These are phyloP conservation scores for Notarius quadriscutis DNA, from an alignment of 2,113 vertebrate species.

Conservation along the genomic window DNA sequence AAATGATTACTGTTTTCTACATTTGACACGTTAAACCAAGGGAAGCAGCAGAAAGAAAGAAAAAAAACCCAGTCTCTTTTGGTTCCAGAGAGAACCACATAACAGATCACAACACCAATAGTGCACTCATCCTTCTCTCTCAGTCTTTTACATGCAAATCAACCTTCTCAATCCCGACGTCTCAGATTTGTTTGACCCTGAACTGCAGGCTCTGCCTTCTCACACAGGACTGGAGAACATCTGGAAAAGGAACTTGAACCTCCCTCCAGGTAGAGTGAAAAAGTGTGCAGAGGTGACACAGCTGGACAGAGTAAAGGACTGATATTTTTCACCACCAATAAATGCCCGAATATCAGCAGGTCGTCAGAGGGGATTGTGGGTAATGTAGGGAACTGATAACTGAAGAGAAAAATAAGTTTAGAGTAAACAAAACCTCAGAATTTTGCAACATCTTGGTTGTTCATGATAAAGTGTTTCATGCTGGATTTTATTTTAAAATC, in stretches of 20 bases:
- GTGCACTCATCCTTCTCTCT: background rate
- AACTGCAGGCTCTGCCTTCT: background rate
- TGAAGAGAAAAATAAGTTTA: too few species aligned
- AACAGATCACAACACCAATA: background rate
- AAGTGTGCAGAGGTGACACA: too few species aligned
- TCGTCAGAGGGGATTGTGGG: too few species aligned
- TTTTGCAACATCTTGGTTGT: background rate
- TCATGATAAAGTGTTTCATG: background rate
- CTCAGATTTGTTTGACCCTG: background rate
- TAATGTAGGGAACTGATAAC: too few species aligned
- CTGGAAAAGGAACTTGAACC: background rate
- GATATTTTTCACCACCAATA: background rate
- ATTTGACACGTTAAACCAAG: background rate
- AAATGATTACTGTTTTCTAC: too few species aligned
- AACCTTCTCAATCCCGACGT: background rate
- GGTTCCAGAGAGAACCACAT: background rate
- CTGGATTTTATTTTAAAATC: background rate
- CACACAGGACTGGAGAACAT: background rate
- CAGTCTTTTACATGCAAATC: background rate
- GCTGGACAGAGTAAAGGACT: too few species aligned
- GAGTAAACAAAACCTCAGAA: too few species aligned
- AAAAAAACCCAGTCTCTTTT: background rate
- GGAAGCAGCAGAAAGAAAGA: background rate
- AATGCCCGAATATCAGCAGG: too few species aligned
- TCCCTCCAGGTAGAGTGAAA: background rate